Evolutionary conservation across 2,888 invertebrate species (phyloP).

Genomic region (Carterocephalus palaemon): DNA sequence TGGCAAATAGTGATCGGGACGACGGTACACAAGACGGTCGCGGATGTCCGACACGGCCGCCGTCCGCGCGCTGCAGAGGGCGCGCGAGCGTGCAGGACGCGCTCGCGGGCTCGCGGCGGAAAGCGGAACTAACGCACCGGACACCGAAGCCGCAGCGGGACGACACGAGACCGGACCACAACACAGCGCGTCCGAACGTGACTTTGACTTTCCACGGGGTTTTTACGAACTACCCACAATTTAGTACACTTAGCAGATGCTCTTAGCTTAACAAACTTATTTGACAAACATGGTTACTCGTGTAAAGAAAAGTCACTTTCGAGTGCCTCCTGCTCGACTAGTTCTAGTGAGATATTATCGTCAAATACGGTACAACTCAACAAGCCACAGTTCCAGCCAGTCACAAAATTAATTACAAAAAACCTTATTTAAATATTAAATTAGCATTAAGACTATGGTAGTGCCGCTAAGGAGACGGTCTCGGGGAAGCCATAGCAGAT

Average conservation of each 20-base stretch:
- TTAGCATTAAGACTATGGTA: slow-evolving; percentile 31
- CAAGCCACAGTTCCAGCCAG: slow-evolving; percentile 38
- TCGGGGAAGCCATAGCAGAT: slow-evolving; percentile 29
- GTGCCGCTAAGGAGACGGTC: slow-evolving; percentile 27
- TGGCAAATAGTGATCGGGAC: slow-evolving; percentile 13
- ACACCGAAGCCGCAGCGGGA: slow-evolving; percentile 44
- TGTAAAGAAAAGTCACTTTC: slow-evolving; percentile 27
- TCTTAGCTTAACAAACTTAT: too few species aligned
- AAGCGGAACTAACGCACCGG: slow-evolving; percentile 43
- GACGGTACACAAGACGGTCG: slow-evolving; percentile 14
- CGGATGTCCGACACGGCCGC: too few species aligned
- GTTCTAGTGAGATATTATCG: slow-evolving; percentile 19
- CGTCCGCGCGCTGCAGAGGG: neutral
- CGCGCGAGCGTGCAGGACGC: neutral
- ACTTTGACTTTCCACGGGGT: too few species aligned
- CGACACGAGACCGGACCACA: slow-evolving; percentile 38
- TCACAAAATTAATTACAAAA: slow-evolving; percentile 38
- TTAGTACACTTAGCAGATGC: too few species aligned
- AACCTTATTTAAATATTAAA: slow-evolving; percentile 30
- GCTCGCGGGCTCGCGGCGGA: slow-evolving; percentile 21
- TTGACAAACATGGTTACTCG: too few species aligned
- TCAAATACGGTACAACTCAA: slow-evolving; percentile 28
- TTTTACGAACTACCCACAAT: too few species aligned
- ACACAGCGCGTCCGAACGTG: slow-evolving; percentile 32
- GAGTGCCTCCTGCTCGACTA: slow-evolving; percentile 29